phyloP scores from a whole-genome alignment of 2,888 invertebrate species.

The Mesorhabditis spiculigera region DNA sequence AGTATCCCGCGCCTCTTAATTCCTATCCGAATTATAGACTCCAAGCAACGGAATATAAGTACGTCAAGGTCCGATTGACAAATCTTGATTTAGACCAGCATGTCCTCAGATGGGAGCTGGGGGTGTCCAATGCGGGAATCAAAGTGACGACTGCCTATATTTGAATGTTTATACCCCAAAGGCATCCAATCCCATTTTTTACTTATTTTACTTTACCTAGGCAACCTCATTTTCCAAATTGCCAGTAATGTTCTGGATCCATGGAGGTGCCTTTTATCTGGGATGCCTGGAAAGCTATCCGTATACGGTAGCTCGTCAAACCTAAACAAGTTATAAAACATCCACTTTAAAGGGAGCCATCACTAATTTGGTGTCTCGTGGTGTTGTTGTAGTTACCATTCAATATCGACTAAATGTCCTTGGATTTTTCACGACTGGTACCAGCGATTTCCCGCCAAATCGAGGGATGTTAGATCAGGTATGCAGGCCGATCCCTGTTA shows the following conservation, averaged over 20 bases:
- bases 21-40: not conserved
- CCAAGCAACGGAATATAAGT: not conserved
- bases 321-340: not conserved
- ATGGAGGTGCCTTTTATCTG: not conserved
- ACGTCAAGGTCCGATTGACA: not conserved
- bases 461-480: constrained; percentile 4
- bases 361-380: not conserved
- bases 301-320: not conserved
- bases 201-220: not conserved
- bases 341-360: not conserved
- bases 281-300: not conserved
- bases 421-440: constrained; percentile 2
- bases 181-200: not conserved
- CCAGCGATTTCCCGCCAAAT: constrained; percentile 2
- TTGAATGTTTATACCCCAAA: not conserved
- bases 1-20: too few relatives aligned
- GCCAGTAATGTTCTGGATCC: not conserved
- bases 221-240: not conserved
- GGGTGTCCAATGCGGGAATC: too few relatives aligned
- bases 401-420: constrained; percentile 4
- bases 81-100: not conserved
- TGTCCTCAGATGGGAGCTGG: not conserved
- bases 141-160: not conserved
- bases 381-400: not conserved
- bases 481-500: not conserved